These are phyloP conservation scores for Phenacoccus solenopsis DNA, from an alignment of 1,140 invertebrate genomes.

Conservation along the genomic window DNA sequence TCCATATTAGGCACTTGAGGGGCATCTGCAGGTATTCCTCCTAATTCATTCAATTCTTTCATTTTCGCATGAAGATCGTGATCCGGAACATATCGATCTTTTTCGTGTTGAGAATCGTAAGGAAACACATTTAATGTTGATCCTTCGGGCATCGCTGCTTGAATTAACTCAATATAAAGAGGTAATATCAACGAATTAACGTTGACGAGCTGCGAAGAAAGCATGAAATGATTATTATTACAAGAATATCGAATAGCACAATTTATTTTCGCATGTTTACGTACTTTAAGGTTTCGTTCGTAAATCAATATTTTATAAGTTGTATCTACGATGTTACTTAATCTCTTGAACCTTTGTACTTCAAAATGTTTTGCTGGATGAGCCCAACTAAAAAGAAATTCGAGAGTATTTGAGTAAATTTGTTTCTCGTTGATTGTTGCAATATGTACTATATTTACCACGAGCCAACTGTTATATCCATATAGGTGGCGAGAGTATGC, in stretches of 20 bases:
- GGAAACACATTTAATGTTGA: conserved; percentile 50
- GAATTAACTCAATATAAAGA: conserved; percentile 53
- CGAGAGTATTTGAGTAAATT: no score
- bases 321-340: conserved; percentile 45
- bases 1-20: no score
- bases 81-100: conserved; percentile 62
- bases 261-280: conserved; percentile 13
- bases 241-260: not conserved
- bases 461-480: conserved; percentile 64
- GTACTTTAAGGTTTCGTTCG: conserved; percentile 60
- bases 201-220: conserved; percentile 40
- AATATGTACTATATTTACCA: conserved; percentile 38
- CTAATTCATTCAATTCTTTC: conserved; percentile 41
- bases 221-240: not conserved
- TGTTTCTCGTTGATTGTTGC: not conserved
- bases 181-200: conserved; percentile 41
- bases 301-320: conserved; percentile 62
- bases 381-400: conserved; percentile 49
- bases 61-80: conserved; percentile 59
- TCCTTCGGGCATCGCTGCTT: conserved; percentile 59
- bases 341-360: conserved; percentile 54
- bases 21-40: conserved; percentile 36
- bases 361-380: conserved; percentile 51
- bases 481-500: conserved; percentile 51
- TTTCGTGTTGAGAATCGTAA: conserved; percentile 43